Evolutionary conservation across 2,888 invertebrate genomes (phyloP).

Genomic region (Conomelus anceps): DNA sequence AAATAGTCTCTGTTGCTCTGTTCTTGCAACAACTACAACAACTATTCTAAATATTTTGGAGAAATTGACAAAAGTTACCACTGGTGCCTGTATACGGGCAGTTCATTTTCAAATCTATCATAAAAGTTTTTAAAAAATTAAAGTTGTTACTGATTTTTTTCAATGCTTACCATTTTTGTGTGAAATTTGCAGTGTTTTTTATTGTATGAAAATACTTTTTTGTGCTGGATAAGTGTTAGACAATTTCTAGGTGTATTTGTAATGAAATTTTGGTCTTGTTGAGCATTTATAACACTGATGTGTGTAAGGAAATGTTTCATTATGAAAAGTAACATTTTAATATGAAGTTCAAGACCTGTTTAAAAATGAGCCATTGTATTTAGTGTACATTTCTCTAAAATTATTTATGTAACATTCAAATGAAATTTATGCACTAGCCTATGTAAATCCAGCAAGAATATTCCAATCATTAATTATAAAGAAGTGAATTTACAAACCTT

Average conservation of each 20-base stretch:
- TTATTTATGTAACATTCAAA: too few species aligned
- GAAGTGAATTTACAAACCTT: too few species aligned
- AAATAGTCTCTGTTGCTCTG: background rate
- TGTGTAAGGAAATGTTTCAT: too few species aligned
- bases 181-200: background rate
- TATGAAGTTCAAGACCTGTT: too few species aligned
- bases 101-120: background rate
- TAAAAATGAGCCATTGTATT: too few species aligned
- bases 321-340: too few species aligned
- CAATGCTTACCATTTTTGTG: background rate
- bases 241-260: background rate
- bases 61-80: background rate
- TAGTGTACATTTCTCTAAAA: too few species aligned
- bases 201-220: background rate
- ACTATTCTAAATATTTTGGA: background rate
- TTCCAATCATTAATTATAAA: too few species aligned
- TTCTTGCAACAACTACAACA: background rate
- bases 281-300: background rate
- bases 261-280: background rate
- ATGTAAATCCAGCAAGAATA: too few species aligned
- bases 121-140: background rate
- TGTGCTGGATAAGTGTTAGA: background rate
- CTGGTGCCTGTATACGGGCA: background rate
- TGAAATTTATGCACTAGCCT: too few species aligned
- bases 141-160: background rate